Conservation (phyloP, 92 coral and sea anemone species). For the Palythoa grandiflora region DNA sequence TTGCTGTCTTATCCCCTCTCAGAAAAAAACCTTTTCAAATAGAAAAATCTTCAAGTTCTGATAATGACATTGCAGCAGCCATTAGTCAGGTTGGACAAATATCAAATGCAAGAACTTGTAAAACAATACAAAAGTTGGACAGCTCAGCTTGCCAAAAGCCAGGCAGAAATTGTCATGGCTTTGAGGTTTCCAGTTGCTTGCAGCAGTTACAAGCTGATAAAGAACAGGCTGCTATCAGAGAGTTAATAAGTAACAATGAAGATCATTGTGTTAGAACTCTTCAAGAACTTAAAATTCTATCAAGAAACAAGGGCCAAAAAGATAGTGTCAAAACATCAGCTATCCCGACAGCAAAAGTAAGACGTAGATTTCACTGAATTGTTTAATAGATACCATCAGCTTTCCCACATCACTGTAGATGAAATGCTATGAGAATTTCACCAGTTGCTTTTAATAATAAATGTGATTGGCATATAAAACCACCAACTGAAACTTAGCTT, state of each 20-base stretch:
- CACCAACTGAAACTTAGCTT: too few relatives aligned
- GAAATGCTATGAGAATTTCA: too few relatives aligned
- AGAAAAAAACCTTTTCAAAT: constrained; percentile 34
- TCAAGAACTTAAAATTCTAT: constrained; percentile 23
- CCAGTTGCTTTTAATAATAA: too few relatives aligned
- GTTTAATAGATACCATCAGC: too few relatives aligned
- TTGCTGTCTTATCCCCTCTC: constrained; percentile 19
- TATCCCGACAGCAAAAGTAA: background rate
- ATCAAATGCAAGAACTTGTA: background rate
- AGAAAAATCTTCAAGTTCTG: constrained; percentile 19
- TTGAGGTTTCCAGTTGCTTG: background rate
- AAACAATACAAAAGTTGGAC: background rate
- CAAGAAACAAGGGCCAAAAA: background rate
- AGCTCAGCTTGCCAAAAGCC: background rate
- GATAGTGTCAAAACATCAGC: background rate
- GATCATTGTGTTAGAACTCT: constrained; percentile 24
- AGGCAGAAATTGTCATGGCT: background rate
- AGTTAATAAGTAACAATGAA: background rate
- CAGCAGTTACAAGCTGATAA: background rate
- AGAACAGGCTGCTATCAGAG: background rate
- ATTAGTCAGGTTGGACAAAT: background rate
- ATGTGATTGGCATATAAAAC: too few relatives aligned
- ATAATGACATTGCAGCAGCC: background rate
- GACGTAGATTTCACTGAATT: background rate
- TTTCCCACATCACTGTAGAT: too few relatives aligned